phyloP scores from a whole-genome alignment of 2,888 invertebrate genomes.

The Oeneis ivallda region DNA sequence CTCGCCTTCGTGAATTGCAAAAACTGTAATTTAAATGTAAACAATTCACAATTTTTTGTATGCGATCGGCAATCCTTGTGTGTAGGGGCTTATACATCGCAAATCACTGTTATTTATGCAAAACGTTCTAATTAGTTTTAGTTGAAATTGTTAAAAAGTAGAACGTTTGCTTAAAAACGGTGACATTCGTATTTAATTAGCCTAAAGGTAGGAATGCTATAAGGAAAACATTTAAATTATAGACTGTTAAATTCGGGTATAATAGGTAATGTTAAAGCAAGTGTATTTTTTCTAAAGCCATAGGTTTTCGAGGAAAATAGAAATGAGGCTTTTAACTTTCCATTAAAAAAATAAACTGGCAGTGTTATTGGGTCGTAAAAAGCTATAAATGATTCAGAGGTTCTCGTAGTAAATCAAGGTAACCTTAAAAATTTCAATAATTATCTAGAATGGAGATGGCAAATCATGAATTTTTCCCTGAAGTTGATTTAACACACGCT shows the following conservation, averaged over 20 bases:
- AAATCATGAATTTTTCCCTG: too few relatives aligned
- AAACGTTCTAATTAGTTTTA: not conserved
- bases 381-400: too few relatives aligned
- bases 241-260: not conserved
- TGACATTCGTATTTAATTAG: not conserved
- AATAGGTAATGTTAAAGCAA: not conserved
- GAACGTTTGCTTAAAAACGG: not conserved
- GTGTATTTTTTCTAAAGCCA: not conserved
- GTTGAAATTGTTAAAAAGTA: not conserved
- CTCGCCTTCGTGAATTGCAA: too few relatives aligned
- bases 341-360: not conserved
- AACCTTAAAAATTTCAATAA: too few relatives aligned
- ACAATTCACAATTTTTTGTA: not conserved
- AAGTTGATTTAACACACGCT: too few relatives aligned
- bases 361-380: not conserved
- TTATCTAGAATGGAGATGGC: too few relatives aligned
- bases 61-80: not conserved
- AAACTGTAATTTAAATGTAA: not conserved
- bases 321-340: not conserved
- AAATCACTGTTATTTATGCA: not conserved
- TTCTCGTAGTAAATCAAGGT: too few relatives aligned
- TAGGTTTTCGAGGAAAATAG: not conserved
- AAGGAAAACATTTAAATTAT: not conserved
- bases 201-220: not conserved
- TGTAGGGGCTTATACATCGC: not conserved